Evolutionary conservation across 2,797 vertebrate species (phyloP), one percentile per base, ranked within the genome.

Genomic region (Sparus aurata): DNA sequence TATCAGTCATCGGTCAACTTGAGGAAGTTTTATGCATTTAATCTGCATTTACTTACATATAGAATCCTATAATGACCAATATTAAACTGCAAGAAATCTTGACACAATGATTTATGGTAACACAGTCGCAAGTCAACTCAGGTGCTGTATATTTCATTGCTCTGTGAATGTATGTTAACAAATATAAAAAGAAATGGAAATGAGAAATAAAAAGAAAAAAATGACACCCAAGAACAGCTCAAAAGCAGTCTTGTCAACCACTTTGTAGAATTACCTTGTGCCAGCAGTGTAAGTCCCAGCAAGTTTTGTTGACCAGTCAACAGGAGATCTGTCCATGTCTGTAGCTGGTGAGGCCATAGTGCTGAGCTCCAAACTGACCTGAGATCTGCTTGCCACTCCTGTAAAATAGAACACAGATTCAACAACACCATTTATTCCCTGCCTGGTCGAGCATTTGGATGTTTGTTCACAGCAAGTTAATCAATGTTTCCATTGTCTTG

Each of bases 341-440:
- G 85, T 67, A 16, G 83, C 66, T n/a, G 87, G 79, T 50, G 87
- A 80, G 7, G 77, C 78, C 73, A 77, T 58, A 15, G 79, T 46
- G 23, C 15, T 84, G 23, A 95, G 92, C 77, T 95, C 94, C 82
- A 96, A 80, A 79, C 83, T 91, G 73, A 93, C 89, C 77, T 93
- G 92, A 23, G 87, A 93, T 85, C 89, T 90, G 87, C 89, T 93
- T 41, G 80, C 82, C 12, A 90, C 78, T 13, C 89, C 92, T 93
- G 62, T 18, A 79, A 87, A 57, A 79, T 18, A 85, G 15, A 84
- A 62, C 5, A 80, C 2, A 85, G 3, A 65, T 27, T 58, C 3
- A 66, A 64, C 43, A 65, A 9, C 16, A 4, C 4, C 7, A 18
- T 63, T 47, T 6, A 66, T 27, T 30, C 8, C 3, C n/a, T 16